Evolutionary conservation across 2,888 invertebrate genomes (phyloP), one percentile per base, ranked within the genome.

Genomic region (Troides aeacus): DNA sequence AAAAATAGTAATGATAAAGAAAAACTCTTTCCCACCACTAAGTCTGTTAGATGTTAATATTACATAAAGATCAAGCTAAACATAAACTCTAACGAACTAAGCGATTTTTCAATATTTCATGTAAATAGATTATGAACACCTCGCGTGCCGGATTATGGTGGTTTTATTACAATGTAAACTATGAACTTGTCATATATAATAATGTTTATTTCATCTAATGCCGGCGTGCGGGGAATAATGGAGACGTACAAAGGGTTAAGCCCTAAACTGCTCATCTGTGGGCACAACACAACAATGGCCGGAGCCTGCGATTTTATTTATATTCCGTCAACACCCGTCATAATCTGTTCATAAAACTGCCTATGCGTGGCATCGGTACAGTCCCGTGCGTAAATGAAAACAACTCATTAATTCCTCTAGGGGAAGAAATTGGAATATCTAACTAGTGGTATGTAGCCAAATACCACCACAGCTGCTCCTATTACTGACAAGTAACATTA

Each of bases 281-380:
- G 70, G 59, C 24, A 23, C 15, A 15, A 30, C 59, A 70, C 66
- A 68, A 74, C 71, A 75, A 76, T 72, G 69, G 72, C 59, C 61
- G 72, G 62, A 67, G 74, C 75, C 73, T 71, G 70, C 75, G 64
- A 75, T 78, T 78, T 78, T 82, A 78, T 80, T 80, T 79, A 81
- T 81, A 81, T 84, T 81, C 80, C 79, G 75, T 75, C 71, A 73
- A 74, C 84, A 84, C 81, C 84, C 79, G 82, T 85, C 84, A 86
- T 86, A 87, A 87, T 85, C 85, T 83, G 78, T 75, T 63, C 64
- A 68, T 71, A 71, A 68, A 66, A 71, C 65, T 68, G 64, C 62
- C 66, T 68, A 68, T 70, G 53, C 60, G 72, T 64, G 72, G 72
- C 72, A 71, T 70, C 62, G 50, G 81, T 82, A 84, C 79, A 74